Conservation (phyloP, 2,888 invertebrate species). For the Autographa pulchrina region DNA sequence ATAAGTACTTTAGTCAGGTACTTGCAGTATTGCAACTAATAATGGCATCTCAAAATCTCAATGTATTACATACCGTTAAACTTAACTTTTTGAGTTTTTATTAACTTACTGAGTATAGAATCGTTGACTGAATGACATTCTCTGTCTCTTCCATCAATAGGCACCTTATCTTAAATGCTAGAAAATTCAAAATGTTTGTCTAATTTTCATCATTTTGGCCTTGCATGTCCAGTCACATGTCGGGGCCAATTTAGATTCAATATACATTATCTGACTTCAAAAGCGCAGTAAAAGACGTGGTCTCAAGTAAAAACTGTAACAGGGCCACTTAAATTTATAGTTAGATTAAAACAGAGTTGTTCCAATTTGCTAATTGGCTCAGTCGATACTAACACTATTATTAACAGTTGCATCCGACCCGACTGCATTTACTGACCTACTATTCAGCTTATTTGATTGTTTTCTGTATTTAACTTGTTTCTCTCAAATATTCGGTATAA, state of each 20-base stretch:
- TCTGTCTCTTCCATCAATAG: not conserved
- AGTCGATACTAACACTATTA: conserved; percentile 43
- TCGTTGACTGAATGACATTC: not conserved
- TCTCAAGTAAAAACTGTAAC: conserved; percentile 1
- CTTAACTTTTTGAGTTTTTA: no score
- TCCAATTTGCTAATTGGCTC: conserved; percentile 27
- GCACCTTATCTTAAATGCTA: not conserved
- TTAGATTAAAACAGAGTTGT: conserved; percentile 28
- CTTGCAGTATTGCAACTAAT: not conserved
- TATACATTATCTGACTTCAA: no score
- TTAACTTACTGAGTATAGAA: no score
- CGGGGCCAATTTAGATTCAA: no score
- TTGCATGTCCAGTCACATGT: no score
- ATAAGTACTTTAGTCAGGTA: not conserved
- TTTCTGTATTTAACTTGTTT: not conserved
- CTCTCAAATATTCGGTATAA: not conserved
- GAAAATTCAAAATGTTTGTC: no score
- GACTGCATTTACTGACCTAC: conserved; percentile 12
- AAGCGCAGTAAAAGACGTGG: not conserved
- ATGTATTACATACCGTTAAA: no score
- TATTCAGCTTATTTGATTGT: conserved; percentile 7
- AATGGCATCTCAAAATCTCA: no score
- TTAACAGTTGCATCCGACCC: conserved; percentile 44
- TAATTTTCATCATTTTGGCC: no score
- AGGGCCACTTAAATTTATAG: conserved; percentile 3